phyloP scores from a whole-genome alignment of 2,113 vertebrate genomes.

The Bettongia penicillata region DNA sequence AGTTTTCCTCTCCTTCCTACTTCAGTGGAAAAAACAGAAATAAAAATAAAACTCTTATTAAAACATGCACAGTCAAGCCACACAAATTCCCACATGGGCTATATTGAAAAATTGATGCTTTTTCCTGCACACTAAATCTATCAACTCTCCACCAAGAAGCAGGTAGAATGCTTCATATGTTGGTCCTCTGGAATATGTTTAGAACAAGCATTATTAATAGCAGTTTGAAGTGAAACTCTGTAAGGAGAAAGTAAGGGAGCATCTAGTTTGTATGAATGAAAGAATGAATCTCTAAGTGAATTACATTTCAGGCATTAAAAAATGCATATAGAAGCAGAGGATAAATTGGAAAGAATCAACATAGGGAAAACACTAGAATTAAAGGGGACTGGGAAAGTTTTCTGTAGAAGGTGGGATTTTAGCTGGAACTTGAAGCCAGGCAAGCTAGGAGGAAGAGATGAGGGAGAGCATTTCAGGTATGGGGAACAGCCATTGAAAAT shows the following conservation, averaged over 20 bases:
- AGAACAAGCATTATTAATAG: neutral
- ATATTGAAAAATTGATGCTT: neutral
- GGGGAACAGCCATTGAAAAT: neutral
- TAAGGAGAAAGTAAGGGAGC: neutral
- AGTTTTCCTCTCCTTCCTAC: neutral
- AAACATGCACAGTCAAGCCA: neutral
- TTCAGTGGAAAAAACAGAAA: neutral
- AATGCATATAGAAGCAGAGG: neutral
- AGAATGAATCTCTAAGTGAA: neutral
- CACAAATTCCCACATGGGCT: neutral
- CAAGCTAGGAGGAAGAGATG: neutral
- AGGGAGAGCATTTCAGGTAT: neutral
- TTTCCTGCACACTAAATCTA: neutral
- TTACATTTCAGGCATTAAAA: neutral
- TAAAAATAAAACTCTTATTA: neutral
- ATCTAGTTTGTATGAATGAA: neutral
- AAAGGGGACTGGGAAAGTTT: neutral
- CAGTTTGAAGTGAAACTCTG: neutral
- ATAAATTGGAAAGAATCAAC: neutral
- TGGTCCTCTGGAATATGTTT: neutral
- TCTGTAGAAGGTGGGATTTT: neutral
- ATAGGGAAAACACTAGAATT: neutral
- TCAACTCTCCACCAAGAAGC: neutral
- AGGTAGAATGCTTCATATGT: neutral
- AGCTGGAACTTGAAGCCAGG: neutral